Base-by-base conservation (phyloP, 2,113 vertebrate genomes). In the Circaetus cinerascens region DNA sequence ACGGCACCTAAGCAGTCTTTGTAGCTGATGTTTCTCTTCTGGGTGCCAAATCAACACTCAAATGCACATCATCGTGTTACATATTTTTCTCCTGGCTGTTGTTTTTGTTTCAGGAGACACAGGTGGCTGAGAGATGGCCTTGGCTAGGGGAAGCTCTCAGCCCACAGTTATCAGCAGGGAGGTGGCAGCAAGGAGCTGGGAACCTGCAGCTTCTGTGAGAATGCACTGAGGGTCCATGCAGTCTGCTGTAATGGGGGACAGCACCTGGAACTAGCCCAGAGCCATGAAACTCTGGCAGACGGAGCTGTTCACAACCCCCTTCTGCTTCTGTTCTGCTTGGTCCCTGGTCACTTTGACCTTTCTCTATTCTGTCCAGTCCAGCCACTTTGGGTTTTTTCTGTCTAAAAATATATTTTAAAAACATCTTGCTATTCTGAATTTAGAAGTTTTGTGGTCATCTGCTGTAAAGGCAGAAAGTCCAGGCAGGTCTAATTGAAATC, bases 11-110 rank as follows among this genome's bases (percentile, higher is more conserved):
- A 38, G 59, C 32, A 22, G 29, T 32, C 40, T 55, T 38, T 51
- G 53, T 22, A n/a, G 38, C 53, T 29, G 26, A 32, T 30, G 18
- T n/a, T 36, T 6, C 62, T 64, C 23, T 69, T 64, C 36, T 29
- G 36, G 26, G 4, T 32, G 26, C 29, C 59, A 27, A 30, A 77
- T 43, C 15, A 48, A 41, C 16, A n/a, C 14, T 15, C 22, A 25
- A 50, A 27, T 4, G 40, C 15, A 13, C 60, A 5, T 46, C 29
- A 8, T 5, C 0, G 0, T 6, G 34, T 25, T 22, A 1, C 0
- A 0, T 6, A 3, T 21, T 69, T 53, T 40, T 2, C 10, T 68
- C 19, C 19, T 34, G 18, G 25, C 19, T 77, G 3, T 43, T 38
- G 34, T 30, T 43, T 62, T 30, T 12, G 4, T 85, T 74, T 66